phyloP scores from a whole-genome alignment of 2,113 vertebrate species.

The Ovis canadensis region DNA sequence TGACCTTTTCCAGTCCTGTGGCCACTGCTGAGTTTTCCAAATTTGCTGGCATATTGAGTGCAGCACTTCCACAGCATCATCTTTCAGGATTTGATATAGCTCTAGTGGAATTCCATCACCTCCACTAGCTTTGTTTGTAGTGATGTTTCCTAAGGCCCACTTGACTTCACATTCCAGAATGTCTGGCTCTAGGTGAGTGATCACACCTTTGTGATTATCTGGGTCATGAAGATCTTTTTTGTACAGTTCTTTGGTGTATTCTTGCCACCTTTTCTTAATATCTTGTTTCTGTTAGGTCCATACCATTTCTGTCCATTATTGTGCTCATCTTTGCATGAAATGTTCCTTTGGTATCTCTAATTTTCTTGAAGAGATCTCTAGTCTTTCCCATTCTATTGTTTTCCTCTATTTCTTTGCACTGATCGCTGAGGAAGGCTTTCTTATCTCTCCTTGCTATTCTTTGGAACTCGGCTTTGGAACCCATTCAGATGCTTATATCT shows the following conservation, averaged over 20 bases:
- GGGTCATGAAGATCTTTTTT: not conserved
- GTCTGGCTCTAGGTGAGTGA: not conserved
- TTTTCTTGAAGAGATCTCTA: not conserved
- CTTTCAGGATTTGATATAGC: not conserved
- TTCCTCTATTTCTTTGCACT: not conserved
- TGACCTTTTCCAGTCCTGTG: not conserved
- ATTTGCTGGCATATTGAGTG: not conserved
- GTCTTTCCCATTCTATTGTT: not conserved
- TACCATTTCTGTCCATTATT: not conserved
- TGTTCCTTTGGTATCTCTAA: not conserved
- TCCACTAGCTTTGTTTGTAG: accelerated
- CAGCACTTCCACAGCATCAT: not conserved
- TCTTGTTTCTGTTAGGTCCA: not conserved
- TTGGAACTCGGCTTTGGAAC: not conserved
- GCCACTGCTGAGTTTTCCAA: not conserved
- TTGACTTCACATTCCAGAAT: not conserved
- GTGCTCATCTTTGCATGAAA: not conserved
- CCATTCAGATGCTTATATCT: not conserved
- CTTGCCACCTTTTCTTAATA: not conserved
- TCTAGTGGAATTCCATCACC: not conserved
- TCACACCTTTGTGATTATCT: not conserved
- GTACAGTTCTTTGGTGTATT: not conserved
- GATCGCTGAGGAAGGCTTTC: not conserved
- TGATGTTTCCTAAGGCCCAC: not conserved
- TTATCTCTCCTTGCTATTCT: not conserved